These are phyloP conservation scores for Ptychoptera contaminata DNA, from an alignment of 2,888 invertebrate genomes.

Conservation along the genomic window DNA sequence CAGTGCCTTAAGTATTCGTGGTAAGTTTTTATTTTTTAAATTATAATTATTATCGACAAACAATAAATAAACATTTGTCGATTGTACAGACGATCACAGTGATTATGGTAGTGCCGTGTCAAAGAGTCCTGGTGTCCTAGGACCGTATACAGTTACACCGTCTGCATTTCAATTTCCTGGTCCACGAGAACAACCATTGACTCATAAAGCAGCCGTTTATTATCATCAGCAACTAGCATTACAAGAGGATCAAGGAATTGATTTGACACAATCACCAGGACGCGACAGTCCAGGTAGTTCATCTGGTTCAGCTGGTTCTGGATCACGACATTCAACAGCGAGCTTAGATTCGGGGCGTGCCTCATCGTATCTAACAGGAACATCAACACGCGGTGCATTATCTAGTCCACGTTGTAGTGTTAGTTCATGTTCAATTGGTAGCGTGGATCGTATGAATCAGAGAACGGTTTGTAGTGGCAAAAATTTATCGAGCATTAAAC, in stretches of 20 bases:
- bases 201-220: slow-evolving; percentile 60
- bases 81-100: slow-evolving; percentile 44
- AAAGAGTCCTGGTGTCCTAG: slow-evolving; percentile 9
- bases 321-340: slow-evolving; percentile 79
- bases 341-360: slow-evolving; percentile 79
- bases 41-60: background rate
- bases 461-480: slow-evolving; percentile 43
- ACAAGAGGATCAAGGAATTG: slow-evolving; percentile 77
- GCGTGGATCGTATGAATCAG: slow-evolving; percentile 57
- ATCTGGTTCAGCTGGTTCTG: slow-evolving; percentile 73
- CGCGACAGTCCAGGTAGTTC: slow-evolving; percentile 83
- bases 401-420: slow-evolving; percentile 56
- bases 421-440: slow-evolving; percentile 61
- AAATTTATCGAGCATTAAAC: background rate
- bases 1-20: slow-evolving; percentile 28
- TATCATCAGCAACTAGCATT: slow-evolving; percentile 70
- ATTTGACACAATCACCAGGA: slow-evolving; percentile 84
- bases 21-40: slow-evolving; percentile 11
- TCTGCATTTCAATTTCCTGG: slow-evolving; percentile 54
- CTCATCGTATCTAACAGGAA: slow-evolving; percentile 49
- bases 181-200: slow-evolving; percentile 44
- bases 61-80: background rate
- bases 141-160: slow-evolving; percentile 16
- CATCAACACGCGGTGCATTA: slow-evolving; percentile 34
- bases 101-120: slow-evolving; percentile 43